Base-by-base conservation (phyloP, 2,888 invertebrate species). In the Argynnis bischoffii region DNA sequence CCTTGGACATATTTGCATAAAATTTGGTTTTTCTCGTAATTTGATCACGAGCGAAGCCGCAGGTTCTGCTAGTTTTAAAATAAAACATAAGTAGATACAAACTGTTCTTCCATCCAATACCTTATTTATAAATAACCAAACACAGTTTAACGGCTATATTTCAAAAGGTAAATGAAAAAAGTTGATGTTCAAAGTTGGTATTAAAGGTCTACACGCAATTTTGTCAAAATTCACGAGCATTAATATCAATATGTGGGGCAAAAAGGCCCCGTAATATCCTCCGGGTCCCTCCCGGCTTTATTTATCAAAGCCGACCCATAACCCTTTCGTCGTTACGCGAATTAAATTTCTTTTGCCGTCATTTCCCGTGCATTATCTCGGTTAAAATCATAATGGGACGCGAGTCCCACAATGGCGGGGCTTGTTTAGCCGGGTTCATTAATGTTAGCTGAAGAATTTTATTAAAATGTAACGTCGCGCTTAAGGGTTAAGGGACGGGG, bases 311-410 rank as follows among this genome's bases (percentile, higher is more conserved):
- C 88, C 87, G 88, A 87, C 89, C 89, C 78, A 81, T 88, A 92
- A 92, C 92, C 92, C 92, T 92, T 92, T 92, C 91, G 89, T 88
- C 89, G 91, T 86, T 90, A 86, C 86, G 89, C 87, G 91, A 92
- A 92, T 92, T 92, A 91, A 92, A 92, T 92, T 92, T 92, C 92
- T 92, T 92, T 92, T 92, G 83, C 89, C 90, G 92, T 92, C 92
- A 92, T 92, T 92, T 92, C 92, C 92, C 92, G 90, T 91, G 82
- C 90, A 92, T 92, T 92, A 92, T 91, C 91, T 88, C 87, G 90
- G 90, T 85, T 90, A 88, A 87, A 90, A 91, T 90, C 90, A 91
- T 91, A 92, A 92, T 92, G 90, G 90, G 81, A 81, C 81, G 79
- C 75, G 79, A 76, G 80, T 78, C 74, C 73, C 74, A 90, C 91